Evolutionary conservation across 2,888 invertebrate genomes (phyloP).

Genomic region (Steromphala cineraria): DNA sequence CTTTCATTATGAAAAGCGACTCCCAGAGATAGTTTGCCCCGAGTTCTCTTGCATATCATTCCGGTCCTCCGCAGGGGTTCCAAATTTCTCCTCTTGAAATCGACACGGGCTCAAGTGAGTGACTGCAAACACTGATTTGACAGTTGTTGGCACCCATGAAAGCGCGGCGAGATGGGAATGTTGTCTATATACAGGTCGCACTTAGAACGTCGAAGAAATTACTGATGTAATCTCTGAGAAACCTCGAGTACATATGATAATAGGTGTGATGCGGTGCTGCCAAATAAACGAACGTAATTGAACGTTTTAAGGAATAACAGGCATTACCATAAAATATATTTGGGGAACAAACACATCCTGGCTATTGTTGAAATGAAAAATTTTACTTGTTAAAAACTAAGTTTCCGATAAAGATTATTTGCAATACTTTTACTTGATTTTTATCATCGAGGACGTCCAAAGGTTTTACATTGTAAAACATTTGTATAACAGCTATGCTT

Average conservation of each 20-base stretch:
- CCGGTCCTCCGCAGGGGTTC: neutral
- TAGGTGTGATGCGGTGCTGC: neutral
- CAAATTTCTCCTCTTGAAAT: neutral
- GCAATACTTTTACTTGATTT: too few relatives aligned
- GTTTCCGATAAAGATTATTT: too few relatives aligned
- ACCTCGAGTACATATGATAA: neutral
- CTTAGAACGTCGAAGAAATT: neutral
- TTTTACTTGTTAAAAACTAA: too few relatives aligned
- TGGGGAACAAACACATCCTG: too few relatives aligned
- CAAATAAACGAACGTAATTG: too few relatives aligned
- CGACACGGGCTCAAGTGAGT: neutral
- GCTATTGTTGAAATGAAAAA: too few relatives aligned
- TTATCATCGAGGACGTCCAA: too few relatives aligned
- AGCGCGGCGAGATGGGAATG: neutral
- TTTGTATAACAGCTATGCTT: too few relatives aligned
- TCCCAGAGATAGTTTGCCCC: neutral
- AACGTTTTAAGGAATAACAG: too few relatives aligned
- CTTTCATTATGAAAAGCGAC: slow-evolving; percentile 9
- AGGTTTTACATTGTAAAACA: too few relatives aligned
- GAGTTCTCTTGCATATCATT: neutral
- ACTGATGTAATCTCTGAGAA: neutral
- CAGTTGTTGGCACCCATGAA: neutral
- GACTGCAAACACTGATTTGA: neutral
- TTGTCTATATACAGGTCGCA: neutral
- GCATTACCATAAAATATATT: too few relatives aligned